Percentiles rank a stretch among this genome's conserved stretches.
These are phyloP conservation scores for Haplochromis burtoni DNA, from an alignment of 2,113 vertebrate genomes.

Conservation along the genomic window DNA sequence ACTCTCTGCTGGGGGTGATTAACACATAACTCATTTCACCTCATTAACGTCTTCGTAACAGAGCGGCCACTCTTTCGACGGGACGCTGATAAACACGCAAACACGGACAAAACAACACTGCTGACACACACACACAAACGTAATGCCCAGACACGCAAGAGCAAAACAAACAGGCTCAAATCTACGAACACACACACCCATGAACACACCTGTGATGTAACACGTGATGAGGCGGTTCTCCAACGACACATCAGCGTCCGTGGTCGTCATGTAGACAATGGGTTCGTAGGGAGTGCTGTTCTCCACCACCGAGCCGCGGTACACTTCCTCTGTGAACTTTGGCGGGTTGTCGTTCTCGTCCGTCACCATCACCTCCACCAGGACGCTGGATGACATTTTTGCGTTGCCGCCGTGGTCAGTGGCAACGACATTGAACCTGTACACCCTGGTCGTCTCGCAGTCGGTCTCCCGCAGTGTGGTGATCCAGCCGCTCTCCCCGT, in stretches of 20 bases:
- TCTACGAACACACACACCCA: background rate
- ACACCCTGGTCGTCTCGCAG: conserved; percentile 77
- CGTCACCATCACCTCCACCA: conserved; percentile 86
- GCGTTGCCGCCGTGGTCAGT: conserved; percentile 81
- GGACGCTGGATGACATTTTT: conserved; percentile 83
- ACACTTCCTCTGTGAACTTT: conserved; percentile 78
- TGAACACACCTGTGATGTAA: conserved; percentile 88
- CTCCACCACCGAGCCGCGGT: conserved; percentile 82
- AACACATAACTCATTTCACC: background rate
- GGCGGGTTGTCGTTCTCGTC: conserved; percentile 96
- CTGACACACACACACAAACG: background rate
- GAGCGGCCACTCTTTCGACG: background rate
- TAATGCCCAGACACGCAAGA: background rate
- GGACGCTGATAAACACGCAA: background rate
- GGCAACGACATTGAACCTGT: conserved; percentile 84
- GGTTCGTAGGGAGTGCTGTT: conserved; percentile 78
- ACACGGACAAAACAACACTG: background rate
- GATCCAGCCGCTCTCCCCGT: conserved; percentile 89
- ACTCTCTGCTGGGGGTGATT: background rate
- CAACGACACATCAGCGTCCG: conserved; percentile 82
- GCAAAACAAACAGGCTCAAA: background rate
- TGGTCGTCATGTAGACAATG: conserved; percentile 79
- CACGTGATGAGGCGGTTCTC: conserved; percentile 86
- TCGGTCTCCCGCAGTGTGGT: conserved; percentile 79
- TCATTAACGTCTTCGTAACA: background rate